These are phyloP conservation scores for Babyrousa celebensis DNA, from an alignment of 2,797 vertebrate species.

Conservation along the genomic window DNA sequence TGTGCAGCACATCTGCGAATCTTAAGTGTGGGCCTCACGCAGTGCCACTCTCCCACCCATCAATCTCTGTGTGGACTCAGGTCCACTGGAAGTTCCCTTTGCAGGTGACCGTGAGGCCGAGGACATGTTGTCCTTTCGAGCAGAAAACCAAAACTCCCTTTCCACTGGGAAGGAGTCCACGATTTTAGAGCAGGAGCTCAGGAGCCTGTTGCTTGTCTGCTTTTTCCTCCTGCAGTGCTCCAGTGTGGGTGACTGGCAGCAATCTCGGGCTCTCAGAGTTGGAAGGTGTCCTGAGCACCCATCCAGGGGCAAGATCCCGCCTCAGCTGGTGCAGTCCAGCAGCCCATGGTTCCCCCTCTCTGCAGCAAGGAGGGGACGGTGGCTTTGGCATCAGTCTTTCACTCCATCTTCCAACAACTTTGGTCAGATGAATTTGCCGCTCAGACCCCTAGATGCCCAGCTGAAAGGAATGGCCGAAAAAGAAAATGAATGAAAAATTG, in stretches of 20 bases:
- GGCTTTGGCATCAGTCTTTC: neutral
- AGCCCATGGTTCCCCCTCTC: neutral
- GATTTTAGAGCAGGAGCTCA: neutral
- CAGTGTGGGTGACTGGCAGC: neutral
- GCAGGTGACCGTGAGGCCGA: slow-evolving; percentile 62
- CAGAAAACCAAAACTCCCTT: slow-evolving; percentile 14
- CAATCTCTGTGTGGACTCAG: neutral
- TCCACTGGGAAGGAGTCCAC: neutral
- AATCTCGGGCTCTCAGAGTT: neutral
- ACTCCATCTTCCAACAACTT: neutral
- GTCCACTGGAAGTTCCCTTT: neutral
- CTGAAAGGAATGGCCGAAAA: neutral
- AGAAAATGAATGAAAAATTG: neutral
- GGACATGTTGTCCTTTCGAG: slow-evolving; percentile 61
- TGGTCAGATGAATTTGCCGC: neutral
- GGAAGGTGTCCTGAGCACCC: neutral
- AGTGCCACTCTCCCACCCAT: neutral
- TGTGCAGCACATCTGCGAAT: neutral
- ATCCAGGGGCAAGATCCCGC: neutral
- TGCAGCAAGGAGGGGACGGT: neutral
- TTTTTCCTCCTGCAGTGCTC: neutral
- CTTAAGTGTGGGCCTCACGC: neutral
- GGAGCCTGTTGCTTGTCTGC: neutral
- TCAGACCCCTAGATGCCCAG: neutral
- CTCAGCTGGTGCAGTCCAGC: neutral